Evolutionary conservation across 1,140 invertebrate genomes (phyloP), one percentile per base, ranked within the genome.

Genomic region (Drosophila burlai): DNA sequence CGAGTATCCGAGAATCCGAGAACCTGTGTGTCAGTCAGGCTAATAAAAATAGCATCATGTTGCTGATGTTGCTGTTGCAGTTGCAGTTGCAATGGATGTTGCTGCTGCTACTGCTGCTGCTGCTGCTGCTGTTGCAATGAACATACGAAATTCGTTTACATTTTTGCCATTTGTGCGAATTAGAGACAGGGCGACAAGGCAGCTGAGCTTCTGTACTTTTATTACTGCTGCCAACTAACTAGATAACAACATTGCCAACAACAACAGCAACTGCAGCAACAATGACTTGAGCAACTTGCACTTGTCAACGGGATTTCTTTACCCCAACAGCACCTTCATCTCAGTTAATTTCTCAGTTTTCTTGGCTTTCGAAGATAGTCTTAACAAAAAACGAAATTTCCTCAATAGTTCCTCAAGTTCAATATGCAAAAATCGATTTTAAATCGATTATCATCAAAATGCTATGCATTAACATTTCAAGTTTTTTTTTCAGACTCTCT

Each of bases 101-200:
- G 45, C 15, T 63, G 52, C 21, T 66, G 45, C 15, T 63, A 38
- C 31, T 31, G 29, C 13, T 42, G 54, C 21, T 66, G 45, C 15
- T 63, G 52, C 31, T 31, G 29, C 13, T 42, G 54, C 11, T 42
- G 29, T 29, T 60, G 66, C 43, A 75, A 83, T 86, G 83, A 87
- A 86, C 83, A 87, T 62, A 69, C 58, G 83, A 89, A 89, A 89
- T 89, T 89, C 84, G 81, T 69, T 89, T 83, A 81, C 80, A 89
- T 84, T 89, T 83, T 61, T 61, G 73, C 84, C 77, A 87, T 87
- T 87, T 87, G 76, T 89, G 84, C 73, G 74, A 87, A 89, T 87
- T 83, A 81, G 84, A 83, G 80, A 61, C 65, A 62, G 52, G 68
- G 55, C 46, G 63, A 74, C 71, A 61, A 73, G 46, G 71, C 71